These are phyloP conservation scores for Microcebus lehilahytsara DNA, from an alignment of 2,113 vertebrate species.

Conservation along the genomic window DNA sequence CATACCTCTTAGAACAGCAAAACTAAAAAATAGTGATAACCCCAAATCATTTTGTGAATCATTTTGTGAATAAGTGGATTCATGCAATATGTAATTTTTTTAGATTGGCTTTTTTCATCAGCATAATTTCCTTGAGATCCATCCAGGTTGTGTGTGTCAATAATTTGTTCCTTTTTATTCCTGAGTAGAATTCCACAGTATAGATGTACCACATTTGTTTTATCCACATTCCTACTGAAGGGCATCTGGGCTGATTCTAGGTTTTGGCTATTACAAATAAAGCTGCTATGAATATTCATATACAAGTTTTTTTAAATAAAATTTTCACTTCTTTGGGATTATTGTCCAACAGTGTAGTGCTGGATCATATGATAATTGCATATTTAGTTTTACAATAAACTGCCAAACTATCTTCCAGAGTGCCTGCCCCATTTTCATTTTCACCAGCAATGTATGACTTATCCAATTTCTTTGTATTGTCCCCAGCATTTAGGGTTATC, in stretches of 20 bases:
- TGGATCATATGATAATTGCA: background rate
- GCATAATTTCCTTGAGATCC: background rate
- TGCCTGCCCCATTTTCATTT: background rate
- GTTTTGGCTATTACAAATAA: background rate
- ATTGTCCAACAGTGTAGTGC: background rate
- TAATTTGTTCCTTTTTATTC: background rate
- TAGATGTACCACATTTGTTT: background rate
- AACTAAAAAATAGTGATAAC: background rate
- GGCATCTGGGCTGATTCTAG: background rate
- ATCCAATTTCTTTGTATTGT: background rate
- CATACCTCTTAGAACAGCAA: background rate
- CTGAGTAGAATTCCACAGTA: background rate
- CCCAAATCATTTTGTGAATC: background rate
- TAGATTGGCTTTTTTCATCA: background rate
- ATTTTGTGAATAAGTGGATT: background rate
- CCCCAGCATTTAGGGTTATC: background rate
- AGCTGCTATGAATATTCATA: background rate
- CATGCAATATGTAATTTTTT: background rate
- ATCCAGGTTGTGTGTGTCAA: background rate
- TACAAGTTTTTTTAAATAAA: background rate
- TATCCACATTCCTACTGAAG: background rate
- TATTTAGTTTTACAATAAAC: background rate
- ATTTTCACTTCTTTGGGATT: background rate
- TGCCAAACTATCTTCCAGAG: background rate
- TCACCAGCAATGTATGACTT: background rate